These are phyloP conservation scores for Martes flavigula DNA, from an alignment of 2,797 vertebrate species.

Conservation along the genomic window DNA sequence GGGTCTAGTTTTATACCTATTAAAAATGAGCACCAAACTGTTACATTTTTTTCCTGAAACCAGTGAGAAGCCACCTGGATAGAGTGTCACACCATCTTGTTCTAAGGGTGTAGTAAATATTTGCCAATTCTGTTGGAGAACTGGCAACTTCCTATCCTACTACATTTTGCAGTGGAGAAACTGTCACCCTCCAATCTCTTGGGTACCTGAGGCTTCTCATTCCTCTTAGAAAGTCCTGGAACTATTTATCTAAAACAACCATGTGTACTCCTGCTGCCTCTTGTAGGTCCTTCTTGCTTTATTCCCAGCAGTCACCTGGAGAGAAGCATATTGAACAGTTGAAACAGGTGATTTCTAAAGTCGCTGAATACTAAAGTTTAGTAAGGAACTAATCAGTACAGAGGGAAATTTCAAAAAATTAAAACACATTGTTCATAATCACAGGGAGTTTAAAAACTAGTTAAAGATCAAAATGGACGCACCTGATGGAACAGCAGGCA, in stretches of 20 bases:
- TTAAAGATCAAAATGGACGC: background rate
- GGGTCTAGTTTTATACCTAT: background rate
- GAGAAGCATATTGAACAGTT: background rate
- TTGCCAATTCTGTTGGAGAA: background rate
- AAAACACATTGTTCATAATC: background rate
- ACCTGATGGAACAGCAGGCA: background rate
- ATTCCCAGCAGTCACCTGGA: background rate
- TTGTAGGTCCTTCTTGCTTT: background rate
- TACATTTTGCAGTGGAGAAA: background rate
- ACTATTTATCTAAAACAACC: background rate
- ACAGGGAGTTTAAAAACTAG: slow-evolving; percentile 6
- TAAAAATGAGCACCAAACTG: background rate
- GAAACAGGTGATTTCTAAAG: background rate
- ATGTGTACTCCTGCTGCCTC: background rate
- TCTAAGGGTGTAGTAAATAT: background rate
- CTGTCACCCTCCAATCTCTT: background rate
- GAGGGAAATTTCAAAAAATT: background rate
- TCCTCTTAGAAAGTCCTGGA: background rate
- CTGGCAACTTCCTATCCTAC: background rate
- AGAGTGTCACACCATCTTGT: background rate
- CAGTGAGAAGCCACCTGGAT: background rate
- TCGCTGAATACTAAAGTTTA: background rate
- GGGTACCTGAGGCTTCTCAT: background rate
- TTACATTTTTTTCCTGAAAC: background rate
- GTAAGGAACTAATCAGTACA: background rate